Evolutionary conservation across 1,140 invertebrate species (phyloP).

Genomic region (Metaphire vulgaris): DNA sequence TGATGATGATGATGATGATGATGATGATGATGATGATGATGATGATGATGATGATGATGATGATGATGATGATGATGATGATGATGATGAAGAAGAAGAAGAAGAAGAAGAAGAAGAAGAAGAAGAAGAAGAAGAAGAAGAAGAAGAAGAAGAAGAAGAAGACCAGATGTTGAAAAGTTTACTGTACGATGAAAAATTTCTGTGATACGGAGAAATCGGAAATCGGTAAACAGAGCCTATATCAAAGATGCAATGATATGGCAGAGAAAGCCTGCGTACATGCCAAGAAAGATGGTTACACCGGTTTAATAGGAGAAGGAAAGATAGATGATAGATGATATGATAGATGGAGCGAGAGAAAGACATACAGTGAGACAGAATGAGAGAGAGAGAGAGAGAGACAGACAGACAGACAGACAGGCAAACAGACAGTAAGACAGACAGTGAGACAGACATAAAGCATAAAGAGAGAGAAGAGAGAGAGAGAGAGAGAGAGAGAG

Average conservation of each 20-base stretch:
- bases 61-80: constrained; percentile 2
- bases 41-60: constrained; percentile 2
- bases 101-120: background rate
- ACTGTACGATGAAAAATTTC: no score
- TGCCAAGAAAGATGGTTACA: background rate
- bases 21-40: constrained; percentile 3
- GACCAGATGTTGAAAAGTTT: background rate
- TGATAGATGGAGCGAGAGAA: background rate
- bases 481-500: background rate
- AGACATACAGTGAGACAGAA: background rate
- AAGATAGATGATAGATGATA: background rate
- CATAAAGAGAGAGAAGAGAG: no score
- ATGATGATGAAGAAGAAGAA: background rate
- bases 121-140: background rate
- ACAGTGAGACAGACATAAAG: background rate
- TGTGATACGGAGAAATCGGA: no score
- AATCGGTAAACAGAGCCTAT: no score
- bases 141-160: background rate
- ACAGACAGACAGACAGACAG: constrained; percentile 1
- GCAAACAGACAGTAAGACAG: background rate
- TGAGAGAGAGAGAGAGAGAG: background rate
- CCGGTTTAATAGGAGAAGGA: background rate
- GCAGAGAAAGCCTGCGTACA: background rate
- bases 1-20: background rate
- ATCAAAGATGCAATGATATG: background rate